These are phyloP conservation scores for Stenurella melanura DNA, from an alignment of 2,888 invertebrate species.

Conservation along the genomic window DNA sequence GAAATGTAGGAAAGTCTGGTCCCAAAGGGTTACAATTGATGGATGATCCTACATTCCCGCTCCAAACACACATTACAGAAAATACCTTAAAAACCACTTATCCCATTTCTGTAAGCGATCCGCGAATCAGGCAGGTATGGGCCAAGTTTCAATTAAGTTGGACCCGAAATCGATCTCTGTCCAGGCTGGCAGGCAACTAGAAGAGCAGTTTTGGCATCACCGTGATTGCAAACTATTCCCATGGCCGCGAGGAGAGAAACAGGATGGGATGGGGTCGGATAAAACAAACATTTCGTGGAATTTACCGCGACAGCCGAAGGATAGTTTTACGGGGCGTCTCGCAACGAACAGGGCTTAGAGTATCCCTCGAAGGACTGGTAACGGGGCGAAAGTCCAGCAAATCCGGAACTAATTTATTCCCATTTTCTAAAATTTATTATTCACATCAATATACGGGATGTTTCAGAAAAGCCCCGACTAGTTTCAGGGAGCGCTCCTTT, in stretches of 20 bases:
- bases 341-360: background rate
- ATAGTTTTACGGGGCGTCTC: constrained; percentile 22
- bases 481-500: too few species aligned
- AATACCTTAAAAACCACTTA: constrained; percentile 46
- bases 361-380: background rate
- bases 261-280: constrained; percentile 36
- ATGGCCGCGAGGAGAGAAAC: constrained; percentile 38
- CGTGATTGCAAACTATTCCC: constrained; percentile 46
- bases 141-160: constrained; percentile 44
- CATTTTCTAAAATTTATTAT: background rate
- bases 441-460: too few species aligned
- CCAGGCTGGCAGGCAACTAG: constrained; percentile 22
- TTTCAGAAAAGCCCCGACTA: too few species aligned
- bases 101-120: constrained; percentile 37
- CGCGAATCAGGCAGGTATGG: constrained; percentile 42
- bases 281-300: constrained; percentile 45
- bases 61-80: constrained; percentile 35
- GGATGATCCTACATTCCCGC: constrained; percentile 34
- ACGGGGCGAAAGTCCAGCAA: background rate
- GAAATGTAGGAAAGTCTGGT: constrained; percentile 17
- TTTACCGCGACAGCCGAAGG: constrained; percentile 38
- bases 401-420: background rate
- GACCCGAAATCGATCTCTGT: constrained; percentile 43
- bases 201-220: constrained; percentile 31
- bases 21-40: constrained; percentile 35